phyloP scores from a whole-genome alignment of 2,888 invertebrate genomes.

The Congeria kusceri region DNA sequence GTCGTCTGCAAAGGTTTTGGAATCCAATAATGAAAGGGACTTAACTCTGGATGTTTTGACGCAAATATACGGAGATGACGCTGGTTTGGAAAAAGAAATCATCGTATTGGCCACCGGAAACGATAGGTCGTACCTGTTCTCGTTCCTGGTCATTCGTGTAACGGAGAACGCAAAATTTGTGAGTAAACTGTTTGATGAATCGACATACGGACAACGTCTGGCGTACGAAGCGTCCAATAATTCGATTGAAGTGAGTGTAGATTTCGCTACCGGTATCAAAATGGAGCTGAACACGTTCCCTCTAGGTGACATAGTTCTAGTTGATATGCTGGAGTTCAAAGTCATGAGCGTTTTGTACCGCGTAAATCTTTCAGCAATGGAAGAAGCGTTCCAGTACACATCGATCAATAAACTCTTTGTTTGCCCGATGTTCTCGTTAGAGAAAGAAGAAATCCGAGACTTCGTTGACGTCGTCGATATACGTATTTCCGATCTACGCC shows the following conservation, averaged over 20 bases:
- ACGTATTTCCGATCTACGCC: slow-evolving; percentile 28
- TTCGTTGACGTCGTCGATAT: slow-evolving; percentile 43
- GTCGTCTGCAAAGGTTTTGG: neutral
- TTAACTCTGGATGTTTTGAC: slow-evolving; percentile 17
- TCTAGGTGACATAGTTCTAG: slow-evolving; percentile 19
- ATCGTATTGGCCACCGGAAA: slow-evolving; percentile 27
- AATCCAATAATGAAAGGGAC: slow-evolving; percentile 27
- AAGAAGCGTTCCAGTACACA: slow-evolving; percentile 25
- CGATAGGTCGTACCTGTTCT: slow-evolving; percentile 32
- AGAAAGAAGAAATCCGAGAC: slow-evolving; percentile 37
- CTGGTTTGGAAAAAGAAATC: slow-evolving; percentile 22
- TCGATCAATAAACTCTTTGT: slow-evolving; percentile 41
- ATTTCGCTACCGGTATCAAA: slow-evolving; percentile 31
- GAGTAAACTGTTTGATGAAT: slow-evolving; percentile 19
- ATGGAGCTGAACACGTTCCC: slow-evolving; percentile 44
- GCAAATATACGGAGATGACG: slow-evolving; percentile 22
- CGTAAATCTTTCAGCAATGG: slow-evolving; percentile 13
- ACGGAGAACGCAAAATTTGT: neutral
- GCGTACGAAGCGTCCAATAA: neutral
- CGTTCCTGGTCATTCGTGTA: slow-evolving; percentile 28
- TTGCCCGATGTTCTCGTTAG: slow-evolving; percentile 44
- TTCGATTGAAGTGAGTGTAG: slow-evolving; percentile 20
- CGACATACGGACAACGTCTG: slow-evolving; percentile 29
- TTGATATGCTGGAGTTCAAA: slow-evolving; percentile 33
- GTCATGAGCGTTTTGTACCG: slow-evolving; percentile 25